Evolutionary conservation across 2,888 invertebrate genomes (phyloP).

Genomic region (Horisme vitalbata): DNA sequence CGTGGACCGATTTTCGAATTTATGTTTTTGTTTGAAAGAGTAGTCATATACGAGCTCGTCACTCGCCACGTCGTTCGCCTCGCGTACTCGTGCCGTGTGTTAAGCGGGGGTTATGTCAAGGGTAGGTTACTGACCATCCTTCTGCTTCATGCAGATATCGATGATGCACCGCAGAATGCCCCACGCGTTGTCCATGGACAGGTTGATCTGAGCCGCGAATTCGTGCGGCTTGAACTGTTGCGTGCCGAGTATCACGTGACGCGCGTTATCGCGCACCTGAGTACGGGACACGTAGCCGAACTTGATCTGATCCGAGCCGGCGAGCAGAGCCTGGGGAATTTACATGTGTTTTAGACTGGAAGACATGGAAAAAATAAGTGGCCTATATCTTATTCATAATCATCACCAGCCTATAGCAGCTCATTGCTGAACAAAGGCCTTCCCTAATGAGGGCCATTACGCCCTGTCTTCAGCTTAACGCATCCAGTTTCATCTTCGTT

Average conservation of each 20-base stretch:
- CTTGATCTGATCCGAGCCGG: slow-evolving; percentile 98
- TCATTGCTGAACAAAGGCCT: no score
- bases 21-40: no score
- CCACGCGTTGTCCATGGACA: slow-evolving; percentile 99
- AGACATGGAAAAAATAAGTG: no score
- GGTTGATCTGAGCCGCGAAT: slow-evolving; percentile 98
- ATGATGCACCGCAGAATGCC: slow-evolving; percentile 98
- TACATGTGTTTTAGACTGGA: not conserved
- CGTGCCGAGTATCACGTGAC: slow-evolving; percentile 97
- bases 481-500: no score
- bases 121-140: slow-evolving; percentile 88
- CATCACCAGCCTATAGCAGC: no score
- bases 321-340: slow-evolving; percentile 88
- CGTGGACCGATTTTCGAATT: no score
- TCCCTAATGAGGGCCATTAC: no score
- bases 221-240: slow-evolving; percentile 99
- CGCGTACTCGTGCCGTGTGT: no score
- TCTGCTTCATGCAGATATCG: slow-evolving; percentile 98
- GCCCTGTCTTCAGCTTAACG: no score
- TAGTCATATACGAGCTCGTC: no score
- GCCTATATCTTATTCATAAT: no score
- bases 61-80: no score
- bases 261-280: slow-evolving; percentile 95
- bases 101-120: not conserved
- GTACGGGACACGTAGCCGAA: slow-evolving; percentile 99